Evolutionary conservation across 2,113 vertebrate species (phyloP).

Genomic region (Psittacula cyanocephala): DNA sequence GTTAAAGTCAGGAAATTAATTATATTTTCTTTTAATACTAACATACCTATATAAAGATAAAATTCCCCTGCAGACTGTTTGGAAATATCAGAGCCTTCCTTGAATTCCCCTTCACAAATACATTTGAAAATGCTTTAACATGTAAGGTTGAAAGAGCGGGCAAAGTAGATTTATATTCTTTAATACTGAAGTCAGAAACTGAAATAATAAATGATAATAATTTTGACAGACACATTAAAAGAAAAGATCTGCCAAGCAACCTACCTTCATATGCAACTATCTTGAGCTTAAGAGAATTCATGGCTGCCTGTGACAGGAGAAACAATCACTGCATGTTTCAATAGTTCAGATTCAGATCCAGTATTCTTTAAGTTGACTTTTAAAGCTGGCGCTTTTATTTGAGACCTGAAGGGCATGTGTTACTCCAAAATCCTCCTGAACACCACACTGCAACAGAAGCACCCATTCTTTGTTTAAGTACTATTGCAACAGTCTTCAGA

Average conservation of each 20-base stretch:
- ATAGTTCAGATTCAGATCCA: not conserved
- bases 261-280: not conserved
- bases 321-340: rapidly evolving
- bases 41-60: not conserved
- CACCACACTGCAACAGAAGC: rapidly evolving
- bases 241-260: not conserved
- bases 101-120: not conserved
- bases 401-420: not conserved
- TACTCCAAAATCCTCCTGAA: not conserved
- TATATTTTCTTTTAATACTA: not conserved
- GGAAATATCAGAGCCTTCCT: not conserved
- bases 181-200: not conserved
- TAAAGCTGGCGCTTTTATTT: not conserved
- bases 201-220: not conserved
- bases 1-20: not conserved
- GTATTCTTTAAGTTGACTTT: not conserved
- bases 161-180: not conserved
- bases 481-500: not conserved
- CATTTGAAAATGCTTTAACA: not conserved
- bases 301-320: not conserved
- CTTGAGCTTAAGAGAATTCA: not conserved
- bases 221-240: not conserved
- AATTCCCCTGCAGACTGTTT: not conserved
- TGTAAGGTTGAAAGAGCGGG: not conserved
- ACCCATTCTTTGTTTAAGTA: not conserved